phyloP scores from a whole-genome alignment of 2,888 invertebrate genomes.

The Erpobdella octoculata region DNA sequence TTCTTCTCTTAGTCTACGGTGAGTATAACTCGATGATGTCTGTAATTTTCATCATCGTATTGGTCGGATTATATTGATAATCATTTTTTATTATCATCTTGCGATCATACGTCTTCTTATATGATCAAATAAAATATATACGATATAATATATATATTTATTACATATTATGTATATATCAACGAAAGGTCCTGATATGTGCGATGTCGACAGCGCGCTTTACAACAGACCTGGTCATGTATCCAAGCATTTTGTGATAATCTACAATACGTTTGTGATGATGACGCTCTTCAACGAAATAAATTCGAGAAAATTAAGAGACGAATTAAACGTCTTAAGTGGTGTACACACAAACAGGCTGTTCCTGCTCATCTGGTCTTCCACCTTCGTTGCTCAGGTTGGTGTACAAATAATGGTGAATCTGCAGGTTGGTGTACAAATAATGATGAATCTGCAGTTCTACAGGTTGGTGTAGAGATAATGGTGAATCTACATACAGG shows the following conservation, averaged over 20 bases:
- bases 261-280: slow-evolving; percentile 99
- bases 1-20: slow-evolving; percentile 59
- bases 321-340: slow-evolving; percentile 88
- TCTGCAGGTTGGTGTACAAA: neutral
- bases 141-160: neutral
- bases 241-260: slow-evolving; percentile 94
- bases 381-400: slow-evolving; percentile 87
- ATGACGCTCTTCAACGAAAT: slow-evolving; percentile 99
- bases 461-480: no score
- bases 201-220: slow-evolving; percentile 9
- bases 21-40: neutral
- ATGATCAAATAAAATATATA: neutral
- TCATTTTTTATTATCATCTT: neutral
- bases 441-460: no score
- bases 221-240: neutral
- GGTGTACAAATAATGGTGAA: slow-evolving; percentile 28
- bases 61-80: no score
- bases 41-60: no score
- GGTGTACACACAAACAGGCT: slow-evolving; percentile 80
- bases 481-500: no score
- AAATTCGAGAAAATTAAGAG: slow-evolving; percentile 98
- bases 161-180: neutral
- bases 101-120: neutral
- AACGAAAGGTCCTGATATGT: neutral
- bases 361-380: slow-evolving; percentile 95